A percentile compares a stretch with the other conserved stretches of the same genome.
Conservation (phyloP, 1,140 invertebrate genomes). For the Hyposmocoma kahamanoa region DNA sequence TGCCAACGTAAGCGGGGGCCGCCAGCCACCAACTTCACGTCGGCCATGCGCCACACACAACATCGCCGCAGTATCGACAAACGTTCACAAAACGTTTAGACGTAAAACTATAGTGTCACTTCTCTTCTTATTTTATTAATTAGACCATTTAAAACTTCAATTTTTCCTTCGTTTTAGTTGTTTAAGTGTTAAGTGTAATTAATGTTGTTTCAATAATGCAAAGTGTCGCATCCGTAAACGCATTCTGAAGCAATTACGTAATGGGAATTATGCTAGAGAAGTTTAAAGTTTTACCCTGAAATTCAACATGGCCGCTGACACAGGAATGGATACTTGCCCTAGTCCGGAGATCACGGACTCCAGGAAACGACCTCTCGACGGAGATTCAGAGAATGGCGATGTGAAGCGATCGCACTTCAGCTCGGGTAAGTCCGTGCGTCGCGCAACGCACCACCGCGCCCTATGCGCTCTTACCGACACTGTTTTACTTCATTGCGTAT, state of each 20-base stretch:
- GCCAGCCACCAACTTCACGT: conserved; percentile 49
- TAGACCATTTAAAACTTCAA: conserved; percentile 54
- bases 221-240: conserved; percentile 59
- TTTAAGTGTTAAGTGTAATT: conserved; percentile 66
- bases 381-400: conserved; percentile 88
- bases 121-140: conserved; percentile 63
- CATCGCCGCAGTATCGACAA: conserved; percentile 65
- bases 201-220: conserved; percentile 55
- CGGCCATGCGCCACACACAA: conserved; percentile 56
- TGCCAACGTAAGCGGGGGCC: conserved; percentile 38
- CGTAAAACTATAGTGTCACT: conserved; percentile 68
- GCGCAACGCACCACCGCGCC: conserved; percentile 9
- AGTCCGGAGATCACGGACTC: conserved; percentile 87
- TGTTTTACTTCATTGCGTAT: conserved; percentile 58
- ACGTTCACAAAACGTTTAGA: conserved; percentile 70
- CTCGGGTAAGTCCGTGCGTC: conserved; percentile 78
- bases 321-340: conserved; percentile 87
- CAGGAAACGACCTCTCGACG: conserved; percentile 90
- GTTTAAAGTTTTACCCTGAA: conserved; percentile 72
- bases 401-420: conserved; percentile 92
- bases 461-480: conserved; percentile 24
- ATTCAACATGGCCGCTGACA: conserved; percentile 85
- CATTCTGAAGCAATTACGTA: conserved; percentile 68
- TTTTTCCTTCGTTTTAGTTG: conserved; percentile 53
- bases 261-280: conserved; percentile 70